Conservation (phyloP, 1,140 invertebrate genomes). For the Saxidomus purpurata region DNA sequence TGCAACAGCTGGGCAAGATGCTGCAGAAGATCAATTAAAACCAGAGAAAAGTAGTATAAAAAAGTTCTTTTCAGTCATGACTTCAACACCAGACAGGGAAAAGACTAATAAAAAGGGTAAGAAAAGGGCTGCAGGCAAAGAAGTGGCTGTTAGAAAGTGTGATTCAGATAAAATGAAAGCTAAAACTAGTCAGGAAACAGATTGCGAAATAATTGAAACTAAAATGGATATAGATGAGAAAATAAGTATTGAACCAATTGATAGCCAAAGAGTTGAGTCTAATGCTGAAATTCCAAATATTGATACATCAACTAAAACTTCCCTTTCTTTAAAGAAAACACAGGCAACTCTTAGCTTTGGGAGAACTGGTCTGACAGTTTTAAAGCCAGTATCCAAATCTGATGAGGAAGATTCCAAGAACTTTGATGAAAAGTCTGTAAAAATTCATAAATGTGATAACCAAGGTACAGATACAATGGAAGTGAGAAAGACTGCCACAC, state of each 20-base stretch:
- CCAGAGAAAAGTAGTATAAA: background rate
- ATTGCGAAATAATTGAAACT: background rate
- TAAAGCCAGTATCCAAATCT: background rate
- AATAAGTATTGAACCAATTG: background rate
- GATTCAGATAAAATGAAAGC: background rate
- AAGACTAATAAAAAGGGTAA: background rate
- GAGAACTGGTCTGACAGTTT: constrained; percentile 36
- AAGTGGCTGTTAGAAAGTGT: background rate
- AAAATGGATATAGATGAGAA: background rate
- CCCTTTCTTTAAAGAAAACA: constrained; percentile 16
- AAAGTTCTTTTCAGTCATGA: constrained; percentile 48
- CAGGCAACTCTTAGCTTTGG: constrained; percentile 51
- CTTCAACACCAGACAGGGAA: constrained; percentile 39
- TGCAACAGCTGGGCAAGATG: background rate
- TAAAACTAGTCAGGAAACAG: background rate
- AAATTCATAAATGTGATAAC: background rate
- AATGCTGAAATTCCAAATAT: background rate
- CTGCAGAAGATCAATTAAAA: background rate
- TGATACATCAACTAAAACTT: background rate
- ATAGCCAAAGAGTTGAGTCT: background rate
- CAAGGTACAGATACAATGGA: background rate
- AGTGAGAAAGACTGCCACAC: background rate
- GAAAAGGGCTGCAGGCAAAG: background rate
- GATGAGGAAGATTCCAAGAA: background rate
- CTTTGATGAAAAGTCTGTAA: background rate